These are phyloP conservation scores for Dilophus febrilis DNA, from an alignment of 2,888 invertebrate genomes.

Conservation along the genomic window DNA sequence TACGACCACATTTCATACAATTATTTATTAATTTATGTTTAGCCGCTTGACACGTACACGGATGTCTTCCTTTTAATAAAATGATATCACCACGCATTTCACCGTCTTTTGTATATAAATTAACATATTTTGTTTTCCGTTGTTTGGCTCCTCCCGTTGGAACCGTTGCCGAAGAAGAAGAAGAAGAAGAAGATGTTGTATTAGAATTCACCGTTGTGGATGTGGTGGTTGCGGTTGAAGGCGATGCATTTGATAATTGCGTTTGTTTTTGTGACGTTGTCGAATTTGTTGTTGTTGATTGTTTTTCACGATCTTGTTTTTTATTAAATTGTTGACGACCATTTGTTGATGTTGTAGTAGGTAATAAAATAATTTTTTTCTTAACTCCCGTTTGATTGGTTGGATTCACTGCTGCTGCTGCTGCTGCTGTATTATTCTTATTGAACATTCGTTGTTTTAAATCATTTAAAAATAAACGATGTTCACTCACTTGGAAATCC, in stretches of 20 bases:
- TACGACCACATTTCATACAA: conserved; percentile 82
- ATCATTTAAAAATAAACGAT: conserved; percentile 46
- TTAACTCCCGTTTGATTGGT: neutral
- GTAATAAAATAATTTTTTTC: conserved; percentile 12
- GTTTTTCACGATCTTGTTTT: neutral
- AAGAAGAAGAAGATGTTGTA: too few relatives aligned
- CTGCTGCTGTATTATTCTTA: conserved; percentile 9
- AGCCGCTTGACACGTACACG: conserved; percentile 83
- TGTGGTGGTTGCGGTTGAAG: neutral
- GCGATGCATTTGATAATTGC: neutral
- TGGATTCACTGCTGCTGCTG: too few relatives aligned
- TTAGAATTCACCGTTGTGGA: too few relatives aligned
- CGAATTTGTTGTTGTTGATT: too few relatives aligned
- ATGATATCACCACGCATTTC: conserved; percentile 38
- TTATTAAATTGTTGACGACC: conserved; percentile 10
- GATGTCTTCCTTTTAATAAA: conserved; percentile 54
- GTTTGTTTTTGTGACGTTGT: conserved; percentile 6
- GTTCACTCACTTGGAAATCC: conserved; percentile 45
- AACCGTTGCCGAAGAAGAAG: too few relatives aligned
- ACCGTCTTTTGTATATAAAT: conserved; percentile 57
- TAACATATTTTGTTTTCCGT: conserved; percentile 56
- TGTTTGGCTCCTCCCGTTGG: conserved; percentile 21
- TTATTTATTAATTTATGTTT: conserved; percentile 84
- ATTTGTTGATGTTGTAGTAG: conserved; percentile 12
- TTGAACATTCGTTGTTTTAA: conserved; percentile 38